Evolutionary conservation across 2,888 invertebrate species (phyloP), one percentile per base, ranked within the genome.

Genomic region (Cosmorhoe ocellata): DNA sequence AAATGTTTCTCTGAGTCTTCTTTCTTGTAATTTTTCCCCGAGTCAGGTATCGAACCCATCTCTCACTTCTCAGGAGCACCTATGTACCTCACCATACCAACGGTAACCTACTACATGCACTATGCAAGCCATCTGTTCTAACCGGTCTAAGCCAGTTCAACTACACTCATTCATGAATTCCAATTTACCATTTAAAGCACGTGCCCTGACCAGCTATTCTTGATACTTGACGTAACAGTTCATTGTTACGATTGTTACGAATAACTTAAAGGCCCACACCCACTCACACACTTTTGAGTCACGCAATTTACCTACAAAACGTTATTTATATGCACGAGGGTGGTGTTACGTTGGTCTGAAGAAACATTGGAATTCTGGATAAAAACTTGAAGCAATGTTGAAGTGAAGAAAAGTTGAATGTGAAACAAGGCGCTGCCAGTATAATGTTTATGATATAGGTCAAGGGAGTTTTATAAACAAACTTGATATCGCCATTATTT

Each of bases 251-350:
- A 51, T 52, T 47, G 53, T 45, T 42, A 56, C 42, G 58, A 56
- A 59, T 61, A 59, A 51, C 39, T 58, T 39, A 43, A 31, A 26
- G 11, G 4, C 10, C 33, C 44, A 51, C 53, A 45, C 59, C 52
- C 56, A 55, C 45, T 54, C 49, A 49, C 55, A 56, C 47, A 59
- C 50, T 54, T 56, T 51, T 59, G 36, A 52, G 51, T 58, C 61
- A 59, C 59, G 61, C 61, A 54, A 58, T 61, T 61, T 59, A 51
- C 58, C 48, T 56, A 45, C 51, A 27, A 44, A 56, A 51, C 31
- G 33, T 52, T 50, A 36, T 52, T 52, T 56, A 44, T 56, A 62
- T 62, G 50, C 59, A 53, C 43, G 58, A 56, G 40, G 49, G 54
- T 47, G 46, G 28, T 36, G 49, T 58, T 59, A 58, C 59, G 54